Base-by-base conservation (phyloP, 2,113 vertebrate genomes). In the Sinocyclocheilus anshuiensis region DNA sequence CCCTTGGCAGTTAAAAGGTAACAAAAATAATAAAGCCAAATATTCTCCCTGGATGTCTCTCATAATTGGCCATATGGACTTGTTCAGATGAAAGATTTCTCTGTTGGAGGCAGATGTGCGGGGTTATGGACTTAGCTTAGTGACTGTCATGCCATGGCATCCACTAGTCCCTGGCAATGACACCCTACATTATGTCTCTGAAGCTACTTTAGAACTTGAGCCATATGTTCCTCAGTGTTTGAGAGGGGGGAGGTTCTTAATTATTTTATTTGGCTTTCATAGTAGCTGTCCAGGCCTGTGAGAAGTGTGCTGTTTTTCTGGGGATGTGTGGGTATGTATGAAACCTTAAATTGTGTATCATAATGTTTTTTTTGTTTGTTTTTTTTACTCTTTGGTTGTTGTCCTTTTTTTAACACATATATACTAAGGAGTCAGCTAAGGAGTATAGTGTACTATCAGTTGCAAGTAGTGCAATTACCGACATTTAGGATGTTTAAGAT, bases 61-160 rank as follows among this genome's bases (percentile, higher is more conserved):
- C 92, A 88, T 94, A 94, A 94, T 94, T 94, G 93, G 91, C 94
- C 94, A 94, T 93, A 94, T 94, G 93, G 92, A 92, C 89, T 91
- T 86, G 90, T 91, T 92, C 90, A 91, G 92, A 93, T 92, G 90
- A 94, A 93, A 85, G 87, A 92, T 89, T 91, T 90, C 91, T 90
- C 91, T 87, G 90, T 91, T 91, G 87, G 92, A 91, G 93, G 89
- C 93, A 93, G 93, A 94, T 94, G 93, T 90, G 86, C 79, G 26
- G 82, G 92, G 93, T 93, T 91, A 88, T 85, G 88, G 91, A 90
- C 85, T 75, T 81, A 36, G 86, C 69, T 93, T 91, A 92, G 84
- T 92, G 91, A 91, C 92, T 90, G 91, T 81, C 74, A 90, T 93
- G 91, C 91, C 91, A 86, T 72, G 87, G 84, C 42, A 77, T 83